Evolutionary conservation across 2,797 vertebrate genomes (phyloP).

Genomic region (Gymnocypris eckloni): DNA sequence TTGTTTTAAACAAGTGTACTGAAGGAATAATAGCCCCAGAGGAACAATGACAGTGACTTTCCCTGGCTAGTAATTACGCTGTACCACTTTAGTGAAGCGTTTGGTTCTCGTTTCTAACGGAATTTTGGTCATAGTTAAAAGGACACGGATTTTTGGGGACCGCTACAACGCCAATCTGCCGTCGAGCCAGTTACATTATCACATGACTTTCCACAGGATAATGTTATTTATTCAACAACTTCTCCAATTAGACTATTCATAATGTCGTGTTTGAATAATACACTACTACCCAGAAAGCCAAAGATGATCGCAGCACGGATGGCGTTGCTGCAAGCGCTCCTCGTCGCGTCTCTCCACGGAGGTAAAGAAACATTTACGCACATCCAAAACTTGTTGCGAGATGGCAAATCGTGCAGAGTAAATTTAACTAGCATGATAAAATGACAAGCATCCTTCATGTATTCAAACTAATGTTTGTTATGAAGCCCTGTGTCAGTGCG

Average conservation of each 20-base stretch:
- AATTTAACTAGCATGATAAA: background rate
- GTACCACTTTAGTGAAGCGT: background rate
- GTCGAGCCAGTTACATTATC: background rate
- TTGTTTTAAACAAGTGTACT: conserved; percentile 21
- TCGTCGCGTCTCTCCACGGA: conserved; percentile 43
- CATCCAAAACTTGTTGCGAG: conserved; percentile 50
- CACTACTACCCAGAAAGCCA: conserved; percentile 30
- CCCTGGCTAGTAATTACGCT: background rate
- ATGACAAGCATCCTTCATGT: background rate
- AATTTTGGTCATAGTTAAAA: conserved; percentile 33
- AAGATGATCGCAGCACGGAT: conserved; percentile 43
- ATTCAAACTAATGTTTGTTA: background rate
- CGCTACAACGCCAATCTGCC: conserved; percentile 1
- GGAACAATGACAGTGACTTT: conserved; percentile 19
- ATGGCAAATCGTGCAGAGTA: background rate
- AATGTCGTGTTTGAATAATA: conserved; percentile 29
- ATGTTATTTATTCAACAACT: conserved; percentile 34
- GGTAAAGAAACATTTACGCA: conserved; percentile 49
- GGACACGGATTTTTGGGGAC: conserved; percentile 24
- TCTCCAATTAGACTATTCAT: conserved; percentile 10
- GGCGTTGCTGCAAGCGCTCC: conserved; percentile 42
- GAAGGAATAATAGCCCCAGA: conserved; percentile 5
- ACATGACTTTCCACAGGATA: conserved; percentile 33
- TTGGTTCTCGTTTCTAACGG: conserved; percentile 6
- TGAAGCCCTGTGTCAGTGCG: background rate